Base-by-base conservation (phyloP, 2,888 invertebrate genomes). In the Phytoseiulus persimilis region DNA sequence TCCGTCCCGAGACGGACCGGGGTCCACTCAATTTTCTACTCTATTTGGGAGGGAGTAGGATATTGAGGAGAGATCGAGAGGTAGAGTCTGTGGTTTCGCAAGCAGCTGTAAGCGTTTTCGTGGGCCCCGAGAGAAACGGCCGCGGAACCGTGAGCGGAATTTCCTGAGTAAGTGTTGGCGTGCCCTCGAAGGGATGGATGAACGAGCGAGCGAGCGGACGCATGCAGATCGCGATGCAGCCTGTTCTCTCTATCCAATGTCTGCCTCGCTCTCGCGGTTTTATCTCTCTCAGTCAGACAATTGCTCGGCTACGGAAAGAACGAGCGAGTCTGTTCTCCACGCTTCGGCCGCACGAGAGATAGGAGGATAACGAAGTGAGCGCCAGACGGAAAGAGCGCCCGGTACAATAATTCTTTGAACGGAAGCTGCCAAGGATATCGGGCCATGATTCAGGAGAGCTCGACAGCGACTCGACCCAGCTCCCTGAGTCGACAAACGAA, bases 381-480 rank as follows among this genome's bases (percentile, higher is more conserved):
- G 65, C 65, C 65, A 65, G 65, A 65, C 65, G 65, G 18, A 23
- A 65, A 65, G 65, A 65, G 65, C 18, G 14, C 65, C 65, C 65
- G 83, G 33, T 31, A 87, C 87, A 87, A 87, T 87, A 28, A 87
- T 87, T 87, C 87, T 33, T 31, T 45, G 33, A 87, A 45, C 87
- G 32, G 87, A 87, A 33, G 87, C 87, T 45, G 87, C 87, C 87
- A 87, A 87, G 87, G 33, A 87, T 87, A 87, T 33, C 87, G 32
- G 87, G 33, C 39, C 87, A 87, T 87, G 33, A 87, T 87, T 87
- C 33, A 33, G 14, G 87, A 32, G 11, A 33, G 33, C 33, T 84
- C 28, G 65, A 6, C 18, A 1, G 65, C 65, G 5, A 9, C 39
- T 39, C 39, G 39, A 39, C 39, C 9, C 39, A 65, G 18, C 65